Evolutionary conservation across 2,888 invertebrate species (phyloP).

Genomic region (Microctonus hyperodae): DNA sequence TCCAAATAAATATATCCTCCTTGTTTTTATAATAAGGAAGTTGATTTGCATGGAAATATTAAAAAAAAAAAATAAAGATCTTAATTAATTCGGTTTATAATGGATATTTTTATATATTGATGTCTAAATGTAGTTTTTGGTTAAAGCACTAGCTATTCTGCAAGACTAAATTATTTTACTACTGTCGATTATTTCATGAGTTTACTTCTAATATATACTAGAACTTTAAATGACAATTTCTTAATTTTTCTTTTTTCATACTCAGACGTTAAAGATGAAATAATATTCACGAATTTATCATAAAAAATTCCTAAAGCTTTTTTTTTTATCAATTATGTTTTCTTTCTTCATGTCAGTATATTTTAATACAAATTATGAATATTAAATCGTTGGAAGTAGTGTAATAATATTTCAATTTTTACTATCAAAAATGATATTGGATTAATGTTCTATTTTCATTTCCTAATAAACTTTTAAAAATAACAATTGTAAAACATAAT

Average conservation of each 20-base stretch:
- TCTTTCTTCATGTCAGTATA: not conserved
- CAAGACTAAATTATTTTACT: not conserved
- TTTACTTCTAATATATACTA: not conserved
- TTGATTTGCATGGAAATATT: not conserved
- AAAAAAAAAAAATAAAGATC: not conserved
- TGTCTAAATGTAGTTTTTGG: constrained; percentile 8
- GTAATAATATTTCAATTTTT: constrained; percentile 21
- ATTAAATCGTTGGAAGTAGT: constrained; percentile 27
- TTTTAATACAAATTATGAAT: not conserved
- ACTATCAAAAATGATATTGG: not conserved
- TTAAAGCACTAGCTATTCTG: constrained; percentile 6
- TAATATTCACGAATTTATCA: not conserved
- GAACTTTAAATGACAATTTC: not conserved
- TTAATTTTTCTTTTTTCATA: not conserved
- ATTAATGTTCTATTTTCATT: not conserved
- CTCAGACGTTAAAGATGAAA: not conserved
- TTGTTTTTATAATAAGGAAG: not conserved
- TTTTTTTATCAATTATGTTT: not conserved
- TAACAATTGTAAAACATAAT: not conserved
- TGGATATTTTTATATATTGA: not conserved
- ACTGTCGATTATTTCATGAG: not conserved
- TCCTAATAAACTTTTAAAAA: constrained; percentile 17
- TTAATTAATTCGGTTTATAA: not conserved
- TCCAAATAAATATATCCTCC: not conserved
- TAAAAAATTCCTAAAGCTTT: constrained; percentile 11